Evolutionary conservation across 2,113 vertebrate genomes (phyloP).

Genomic region (Platichthys stellatus): DNA sequence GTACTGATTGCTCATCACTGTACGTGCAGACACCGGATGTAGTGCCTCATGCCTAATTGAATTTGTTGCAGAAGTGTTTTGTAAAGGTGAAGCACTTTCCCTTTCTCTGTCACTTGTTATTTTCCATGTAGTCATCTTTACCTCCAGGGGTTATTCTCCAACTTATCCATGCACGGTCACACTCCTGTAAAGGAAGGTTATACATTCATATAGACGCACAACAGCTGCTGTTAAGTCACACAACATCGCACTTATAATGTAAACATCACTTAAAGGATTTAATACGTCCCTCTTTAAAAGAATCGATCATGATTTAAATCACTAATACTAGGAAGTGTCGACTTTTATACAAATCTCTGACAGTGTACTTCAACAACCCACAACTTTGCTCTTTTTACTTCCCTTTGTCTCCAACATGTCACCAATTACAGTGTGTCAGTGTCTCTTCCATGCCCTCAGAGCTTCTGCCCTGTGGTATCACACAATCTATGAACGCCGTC

Average conservation of each 20-base stretch:
- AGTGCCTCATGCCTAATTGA: slow-evolving; percentile 33
- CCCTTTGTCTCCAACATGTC: slow-evolving; percentile 13
- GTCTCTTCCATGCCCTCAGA: slow-evolving; percentile 11
- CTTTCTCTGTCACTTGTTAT: background rate
- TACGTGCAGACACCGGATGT: slow-evolving; percentile 4
- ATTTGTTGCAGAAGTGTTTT: slow-evolving; percentile 35
- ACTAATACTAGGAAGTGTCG: no score
- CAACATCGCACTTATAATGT: no score
- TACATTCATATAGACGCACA: background rate
- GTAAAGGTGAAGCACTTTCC: background rate
- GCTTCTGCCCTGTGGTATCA: slow-evolving; percentile 34
- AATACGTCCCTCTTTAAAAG: no score
- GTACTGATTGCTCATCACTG: background rate
- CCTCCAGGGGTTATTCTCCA: background rate
- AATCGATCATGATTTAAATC: no score
- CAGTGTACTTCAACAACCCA: no score
- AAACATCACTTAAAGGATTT: no score
- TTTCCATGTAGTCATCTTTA: background rate
- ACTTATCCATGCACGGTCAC: background rate
- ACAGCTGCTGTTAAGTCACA: no score
- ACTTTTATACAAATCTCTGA: no score
- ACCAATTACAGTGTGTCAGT: slow-evolving; percentile 52
- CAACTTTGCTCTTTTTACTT: slow-evolving; percentile 2
- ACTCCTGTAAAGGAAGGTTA: background rate
- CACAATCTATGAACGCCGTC: slow-evolving; percentile 10